Base-by-base conservation (phyloP, 1,140 invertebrate species). In the Drosophila burlai region DNA sequence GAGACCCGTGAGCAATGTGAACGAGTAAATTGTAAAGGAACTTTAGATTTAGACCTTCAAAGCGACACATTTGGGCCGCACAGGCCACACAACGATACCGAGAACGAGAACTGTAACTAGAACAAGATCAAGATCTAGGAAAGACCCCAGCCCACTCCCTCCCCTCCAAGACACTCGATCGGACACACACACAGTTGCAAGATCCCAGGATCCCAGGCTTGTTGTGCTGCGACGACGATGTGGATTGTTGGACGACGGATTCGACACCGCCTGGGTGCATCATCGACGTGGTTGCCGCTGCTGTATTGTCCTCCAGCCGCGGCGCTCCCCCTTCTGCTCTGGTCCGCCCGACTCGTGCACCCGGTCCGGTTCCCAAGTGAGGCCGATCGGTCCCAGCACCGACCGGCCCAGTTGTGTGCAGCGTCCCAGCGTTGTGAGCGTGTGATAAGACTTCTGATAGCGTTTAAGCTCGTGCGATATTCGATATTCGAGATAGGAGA, bases 271-370 rank as follows among this genome's bases (percentile, higher is more conserved):
- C 81, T 90, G 84, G 85, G 84, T 87, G 83, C 84, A 76, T 60
- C 74, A 80, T 64, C 77, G 81, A 84, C 68, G 84, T 89, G 85
- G 84, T 84, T 78, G 84, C 85, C 71, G 81, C 84, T 79, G 84
- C 84, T 89, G 84, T 84, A n/a, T 89, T 89, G 84, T 89, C 84
- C 84, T 89, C 84, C 84, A 89, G 84, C 84, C 80, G 84, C 81
- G 84, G 84, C 84, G 63, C 84, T 84, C 78, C 85, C 80, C 76
- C 84, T 89, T 89, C 84, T 89, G 84, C 84, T 89, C 84, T 89
- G 85, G 81, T 74, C 85, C 85, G 74, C 85, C 78, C 85, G 81
- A 90, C 45, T 84, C 87, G 84, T 89, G 84, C 85, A 84, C 81
- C 83, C 81, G 65, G 73, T 90, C 83, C 64, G 59, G 84, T 86